Evolutionary conservation across 2,888 invertebrate species (phyloP).

Genomic region (Drosophila rubida): DNA sequence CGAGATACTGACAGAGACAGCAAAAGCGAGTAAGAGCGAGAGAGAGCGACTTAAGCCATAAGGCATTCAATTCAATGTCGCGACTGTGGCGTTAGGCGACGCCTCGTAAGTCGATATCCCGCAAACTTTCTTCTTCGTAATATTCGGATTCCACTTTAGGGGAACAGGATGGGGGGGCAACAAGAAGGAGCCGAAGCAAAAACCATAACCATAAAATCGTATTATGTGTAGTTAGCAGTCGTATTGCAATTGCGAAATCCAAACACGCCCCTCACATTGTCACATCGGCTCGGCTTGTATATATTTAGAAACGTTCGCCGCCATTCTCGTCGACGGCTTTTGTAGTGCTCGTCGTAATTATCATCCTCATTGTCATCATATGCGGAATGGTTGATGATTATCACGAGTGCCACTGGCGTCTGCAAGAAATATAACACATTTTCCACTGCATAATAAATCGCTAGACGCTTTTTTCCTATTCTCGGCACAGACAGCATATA

Average conservation of each 20-base stretch:
- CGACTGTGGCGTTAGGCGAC: constrained; percentile 26
- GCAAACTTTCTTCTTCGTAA: constrained; percentile 30
- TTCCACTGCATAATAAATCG: constrained; percentile 70
- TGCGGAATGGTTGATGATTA: constrained; percentile 39
- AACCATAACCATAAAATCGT: constrained; percentile 66
- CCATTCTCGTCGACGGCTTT: constrained; percentile 4
- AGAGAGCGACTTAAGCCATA: constrained; percentile 51
- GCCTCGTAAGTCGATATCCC: constrained; percentile 56
- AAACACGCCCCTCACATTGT: constrained; percentile 77
- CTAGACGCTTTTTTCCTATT: constrained; percentile 40
- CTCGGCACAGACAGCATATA: constrained; percentile 21
- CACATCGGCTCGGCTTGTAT: constrained; percentile 52
- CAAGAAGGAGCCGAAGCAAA: constrained; percentile 28
- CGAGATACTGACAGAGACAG: neutral
- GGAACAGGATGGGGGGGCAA: constrained; percentile 8
- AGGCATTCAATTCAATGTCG: constrained; percentile 67
- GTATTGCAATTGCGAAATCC: constrained; percentile 72
- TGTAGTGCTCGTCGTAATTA: constrained; percentile 47
- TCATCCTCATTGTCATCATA: constrained; percentile 43
- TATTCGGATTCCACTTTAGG: constrained; percentile 36
- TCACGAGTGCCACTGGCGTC: constrained; percentile 27
- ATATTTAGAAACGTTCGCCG: constrained; percentile 40
- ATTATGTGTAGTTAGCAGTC: constrained; percentile 59
- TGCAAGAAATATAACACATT: constrained; percentile 66
- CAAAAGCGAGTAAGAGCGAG: constrained; percentile 10